These are phyloP conservation scores for Drosophila ogumai DNA, from an alignment of 1,140 invertebrate genomes.

Conservation along the genomic window DNA sequence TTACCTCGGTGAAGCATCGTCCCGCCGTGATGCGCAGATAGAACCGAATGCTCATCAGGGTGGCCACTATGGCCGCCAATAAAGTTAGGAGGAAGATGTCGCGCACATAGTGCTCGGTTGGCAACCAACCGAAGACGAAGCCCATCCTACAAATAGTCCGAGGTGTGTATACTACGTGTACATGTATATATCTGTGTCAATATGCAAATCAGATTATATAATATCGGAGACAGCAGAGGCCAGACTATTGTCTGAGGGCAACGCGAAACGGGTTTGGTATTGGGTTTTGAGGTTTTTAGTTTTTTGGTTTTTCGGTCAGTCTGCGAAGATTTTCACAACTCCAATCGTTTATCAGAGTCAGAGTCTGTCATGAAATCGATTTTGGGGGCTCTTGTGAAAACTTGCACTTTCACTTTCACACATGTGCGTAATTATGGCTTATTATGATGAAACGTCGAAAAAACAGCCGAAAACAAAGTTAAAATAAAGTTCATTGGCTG, in stretches of 20 bases:
- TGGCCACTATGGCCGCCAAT: constrained; percentile 69
- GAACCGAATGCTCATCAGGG: constrained; percentile 79
- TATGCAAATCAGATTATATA: constrained; percentile 77
- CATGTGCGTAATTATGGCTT: constrained; percentile 56
- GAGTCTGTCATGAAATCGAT: constrained; percentile 41
- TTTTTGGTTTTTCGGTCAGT: constrained; percentile 37
- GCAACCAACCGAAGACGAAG: constrained; percentile 74
- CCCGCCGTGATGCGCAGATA: constrained; percentile 82
- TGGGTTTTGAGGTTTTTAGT: constrained; percentile 27
- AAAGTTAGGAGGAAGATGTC: constrained; percentile 73
- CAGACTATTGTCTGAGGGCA: constrained; percentile 25
- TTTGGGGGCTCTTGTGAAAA: constrained; percentile 42
- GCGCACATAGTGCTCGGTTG: constrained; percentile 75
- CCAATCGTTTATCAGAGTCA: constrained; percentile 36
- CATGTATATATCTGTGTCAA: constrained; percentile 35
- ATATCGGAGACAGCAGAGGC: constrained; percentile 26
- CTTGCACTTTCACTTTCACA: constrained; percentile 71
- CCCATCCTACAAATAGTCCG: constrained; percentile 77
- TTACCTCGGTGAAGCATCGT: constrained; percentile 83
- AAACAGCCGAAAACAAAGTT: constrained; percentile 57
- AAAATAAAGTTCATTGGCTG: constrained; percentile 70
- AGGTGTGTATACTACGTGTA: constrained; percentile 48
- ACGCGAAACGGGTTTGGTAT: constrained; percentile 61
- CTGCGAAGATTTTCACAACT: constrained; percentile 26
- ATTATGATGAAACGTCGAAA: constrained; percentile 63